These are phyloP conservation scores for Pseudochromis fuscus DNA, from an alignment of 2,797 vertebrate genomes.

Conservation along the genomic window DNA sequence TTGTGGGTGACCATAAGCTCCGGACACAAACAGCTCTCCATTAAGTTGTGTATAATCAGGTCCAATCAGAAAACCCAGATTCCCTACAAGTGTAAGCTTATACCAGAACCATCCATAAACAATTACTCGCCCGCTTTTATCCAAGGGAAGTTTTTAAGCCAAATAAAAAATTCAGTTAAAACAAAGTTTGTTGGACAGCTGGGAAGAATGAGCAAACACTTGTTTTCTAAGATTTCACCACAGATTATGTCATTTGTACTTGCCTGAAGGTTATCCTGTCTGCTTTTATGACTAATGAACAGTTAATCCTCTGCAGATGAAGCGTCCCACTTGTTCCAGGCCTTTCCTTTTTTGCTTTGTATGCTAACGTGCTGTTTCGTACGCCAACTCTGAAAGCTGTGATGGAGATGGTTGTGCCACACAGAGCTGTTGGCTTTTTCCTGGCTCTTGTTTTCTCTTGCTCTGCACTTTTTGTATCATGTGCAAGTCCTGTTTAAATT, in stretches of 20 bases:
- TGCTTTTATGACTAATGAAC: conserved; percentile 72
- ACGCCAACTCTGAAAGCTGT: conserved; percentile 27
- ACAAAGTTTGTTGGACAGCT: conserved; percentile 52
- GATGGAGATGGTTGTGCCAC: conserved; percentile 28
- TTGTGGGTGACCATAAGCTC: conserved; percentile 39
- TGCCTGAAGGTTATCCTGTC: conserved; percentile 65
- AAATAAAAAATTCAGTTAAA: conserved; percentile 24
- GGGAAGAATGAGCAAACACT: conserved; percentile 69
- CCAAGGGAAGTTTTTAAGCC: conserved; percentile 38
- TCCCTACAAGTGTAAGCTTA: conserved; percentile 16
- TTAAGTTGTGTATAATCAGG: conserved; percentile 30
- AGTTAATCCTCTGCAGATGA: conserved; percentile 75
- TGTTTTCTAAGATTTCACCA: conserved; percentile 63
- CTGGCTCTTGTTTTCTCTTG: conserved; percentile 1
- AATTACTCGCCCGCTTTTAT: conserved; percentile 10
- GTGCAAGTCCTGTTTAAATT: neutral
- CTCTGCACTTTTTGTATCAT: neutral
- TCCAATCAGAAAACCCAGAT: conserved; percentile 22
- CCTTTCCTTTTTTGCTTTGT: conserved; percentile 34
- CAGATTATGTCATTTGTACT: conserved; percentile 67
- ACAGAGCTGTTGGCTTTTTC: conserved; percentile 20
- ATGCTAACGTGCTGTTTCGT: conserved; percentile 35
- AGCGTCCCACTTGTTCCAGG: conserved; percentile 42
- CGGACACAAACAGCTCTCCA: conserved; percentile 8
- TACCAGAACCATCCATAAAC: conserved; percentile 13